phyloP scores from a whole-genome alignment of 2,113 vertebrate genomes.

The Vimba vimba region DNA sequence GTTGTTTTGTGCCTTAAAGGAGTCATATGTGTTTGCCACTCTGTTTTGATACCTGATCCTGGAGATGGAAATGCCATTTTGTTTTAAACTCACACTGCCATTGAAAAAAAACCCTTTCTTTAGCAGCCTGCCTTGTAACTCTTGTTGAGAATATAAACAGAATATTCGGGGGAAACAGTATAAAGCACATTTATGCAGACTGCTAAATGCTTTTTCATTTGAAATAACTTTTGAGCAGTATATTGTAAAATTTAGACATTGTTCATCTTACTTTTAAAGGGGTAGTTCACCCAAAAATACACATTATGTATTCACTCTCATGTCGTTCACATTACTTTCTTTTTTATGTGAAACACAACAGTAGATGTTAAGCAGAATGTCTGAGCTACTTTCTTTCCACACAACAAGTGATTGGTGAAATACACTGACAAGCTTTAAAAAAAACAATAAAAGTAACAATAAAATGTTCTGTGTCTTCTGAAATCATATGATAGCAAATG shows the following conservation, averaged over 20 bases:
- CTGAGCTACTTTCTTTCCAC: neutral
- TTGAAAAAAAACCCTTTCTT: neutral
- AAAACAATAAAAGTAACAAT: neutral
- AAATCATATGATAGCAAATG: neutral
- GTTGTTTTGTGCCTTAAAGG: constrained; percentile 20
- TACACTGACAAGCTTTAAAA: neutral
- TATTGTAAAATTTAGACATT: neutral
- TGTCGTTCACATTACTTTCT: neutral
- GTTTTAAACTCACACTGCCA: constrained; percentile 16
- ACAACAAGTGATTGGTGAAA: neutral
- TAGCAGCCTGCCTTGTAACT: neutral
- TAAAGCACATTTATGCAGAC: neutral
- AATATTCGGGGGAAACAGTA: neutral
- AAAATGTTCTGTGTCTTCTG: neutral
- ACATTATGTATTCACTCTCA: neutral
- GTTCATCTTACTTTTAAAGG: neutral
- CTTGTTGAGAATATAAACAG: constrained; percentile 5
- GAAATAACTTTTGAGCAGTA: neutral
- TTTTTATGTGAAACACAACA: neutral
- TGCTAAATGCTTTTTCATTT: constrained; percentile 7
- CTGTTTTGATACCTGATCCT: constrained; percentile 51
- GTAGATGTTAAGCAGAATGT: neutral
- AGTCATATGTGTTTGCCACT: constrained; percentile 55
- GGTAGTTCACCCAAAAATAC: neutral
- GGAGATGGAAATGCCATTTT: neutral